These are phyloP conservation scores for Pampusana beccarii DNA, from an alignment of 2,113 vertebrate species.

Conservation along the genomic window DNA sequence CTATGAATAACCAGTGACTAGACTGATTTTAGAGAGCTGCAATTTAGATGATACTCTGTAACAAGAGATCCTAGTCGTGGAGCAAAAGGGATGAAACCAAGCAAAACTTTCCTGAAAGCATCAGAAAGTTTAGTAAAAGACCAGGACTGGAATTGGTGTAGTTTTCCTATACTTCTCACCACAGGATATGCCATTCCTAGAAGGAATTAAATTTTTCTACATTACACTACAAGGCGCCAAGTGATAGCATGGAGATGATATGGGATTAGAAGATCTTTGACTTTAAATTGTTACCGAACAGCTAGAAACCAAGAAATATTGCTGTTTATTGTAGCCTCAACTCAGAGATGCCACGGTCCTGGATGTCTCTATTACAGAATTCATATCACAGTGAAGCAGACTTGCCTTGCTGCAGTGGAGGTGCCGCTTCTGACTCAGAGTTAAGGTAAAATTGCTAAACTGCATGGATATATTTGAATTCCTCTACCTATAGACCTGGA, in stretches of 20 bases:
- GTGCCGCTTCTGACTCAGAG: background rate
- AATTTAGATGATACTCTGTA: background rate
- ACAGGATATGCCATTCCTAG: background rate
- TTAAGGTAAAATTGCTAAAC: background rate
- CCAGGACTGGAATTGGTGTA: background rate
- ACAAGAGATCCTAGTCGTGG: background rate
- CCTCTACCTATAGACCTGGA: background rate
- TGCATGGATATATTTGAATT: background rate
- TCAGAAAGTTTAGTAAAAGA: background rate
- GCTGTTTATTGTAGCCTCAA: background rate
- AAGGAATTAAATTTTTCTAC: background rate
- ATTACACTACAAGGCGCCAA: background rate
- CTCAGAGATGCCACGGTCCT: background rate
- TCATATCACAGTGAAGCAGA: slow-evolving; percentile 11
- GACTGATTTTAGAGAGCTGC: background rate
- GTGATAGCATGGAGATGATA: background rate
- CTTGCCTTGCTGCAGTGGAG: background rate
- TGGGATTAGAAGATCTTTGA: slow-evolving; percentile 14
- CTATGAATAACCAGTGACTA: background rate
- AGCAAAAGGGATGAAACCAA: background rate
- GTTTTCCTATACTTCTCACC: background rate
- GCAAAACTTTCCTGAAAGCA: background rate
- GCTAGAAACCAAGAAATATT: background rate
- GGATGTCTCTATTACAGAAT: background rate
- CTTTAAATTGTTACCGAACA: slow-evolving; percentile 6